phyloP scores from a whole-genome alignment of 2,113 vertebrate genomes.

The Sclerurus mexicanus region DNA sequence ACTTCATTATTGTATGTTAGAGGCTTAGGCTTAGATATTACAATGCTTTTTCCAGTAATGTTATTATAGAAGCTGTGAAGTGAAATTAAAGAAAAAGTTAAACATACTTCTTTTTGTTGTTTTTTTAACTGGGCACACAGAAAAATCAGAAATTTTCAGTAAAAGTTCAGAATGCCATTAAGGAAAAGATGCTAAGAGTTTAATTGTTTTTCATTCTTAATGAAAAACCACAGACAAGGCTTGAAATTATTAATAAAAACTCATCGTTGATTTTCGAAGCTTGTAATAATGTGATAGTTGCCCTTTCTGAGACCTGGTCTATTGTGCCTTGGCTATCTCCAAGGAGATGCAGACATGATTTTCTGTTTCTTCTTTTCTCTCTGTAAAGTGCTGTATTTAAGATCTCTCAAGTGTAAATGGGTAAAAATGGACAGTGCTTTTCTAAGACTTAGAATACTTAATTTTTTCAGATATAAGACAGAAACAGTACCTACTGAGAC shows the following conservation, averaged over 20 bases:
- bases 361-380: not conserved
- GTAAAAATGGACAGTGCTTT: not conserved
- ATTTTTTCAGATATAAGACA: not conserved
- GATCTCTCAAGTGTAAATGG: not conserved
- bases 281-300: not conserved
- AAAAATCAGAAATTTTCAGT: not conserved
- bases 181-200: not conserved
- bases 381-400: not conserved
- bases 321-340: constrained; percentile 6
- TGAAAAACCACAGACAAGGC: not conserved
- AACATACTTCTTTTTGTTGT: not conserved
- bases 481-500: not conserved
- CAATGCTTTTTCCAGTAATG: not conserved
- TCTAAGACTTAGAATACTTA: not conserved
- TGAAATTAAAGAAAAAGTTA: constrained; percentile 1
- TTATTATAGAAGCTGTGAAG: not conserved
- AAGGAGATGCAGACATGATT: not conserved
- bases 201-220: not conserved
- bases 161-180: not conserved
- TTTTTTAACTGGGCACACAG: not conserved
- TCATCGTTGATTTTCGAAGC: not conserved
- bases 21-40: not conserved
- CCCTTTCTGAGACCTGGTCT: constrained; percentile 1
- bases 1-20: not conserved
- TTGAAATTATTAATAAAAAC: not conserved